Base-by-base conservation (phyloP, 2,797 vertebrate genomes). In the Falco novaeseelandiae region DNA sequence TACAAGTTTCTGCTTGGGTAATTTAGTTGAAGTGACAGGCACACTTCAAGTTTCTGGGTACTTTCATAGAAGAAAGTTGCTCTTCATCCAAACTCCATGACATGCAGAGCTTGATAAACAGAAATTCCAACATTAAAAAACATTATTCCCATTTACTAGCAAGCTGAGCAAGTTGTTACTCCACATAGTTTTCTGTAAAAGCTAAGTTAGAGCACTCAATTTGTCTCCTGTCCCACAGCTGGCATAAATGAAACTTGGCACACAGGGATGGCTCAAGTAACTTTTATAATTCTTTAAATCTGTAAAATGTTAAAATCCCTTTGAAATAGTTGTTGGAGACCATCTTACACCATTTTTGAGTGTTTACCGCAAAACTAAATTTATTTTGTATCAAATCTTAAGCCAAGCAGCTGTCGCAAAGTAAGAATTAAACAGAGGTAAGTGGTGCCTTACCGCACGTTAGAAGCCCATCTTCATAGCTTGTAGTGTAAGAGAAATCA, bases 401-500 rank as follows among this genome's bases (percentile, higher is more conserved):
- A 57, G 8, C 30, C n/a, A 88, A 70, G 20, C 11, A 93, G 44
- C 9, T 82, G 26, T 3, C 70, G 32, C 30, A 93, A 79, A 96
- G 2, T 44, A 88, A 80, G 58, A 83, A 62, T 62, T 65, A 69
- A 67, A 27, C 32, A 91, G 34, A 90, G 22, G 4, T 46, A 81
- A 67, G 23, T 22, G 32, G 40, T 89, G 62, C 40, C 93, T 98
- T 98, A 99, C 99, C 99, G 77, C 99, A 99, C 49, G 99, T 98
- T 72, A 99, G 96, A 92, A 99, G 98, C 12, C 99, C 99, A 14
- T 98, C 97, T 96, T 98, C 94, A 91, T 98, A 98, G 52, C 40
- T 94, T 44, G 98, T 98, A 23, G 99, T 99, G 62, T 98, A 99
- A 84, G 99, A 99, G 96, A 99, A 98, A 97, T 99, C 99, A 69